Evolutionary conservation across 1,140 invertebrate genomes (phyloP).

Genomic region (Pentalonia nigronervosa): DNA sequence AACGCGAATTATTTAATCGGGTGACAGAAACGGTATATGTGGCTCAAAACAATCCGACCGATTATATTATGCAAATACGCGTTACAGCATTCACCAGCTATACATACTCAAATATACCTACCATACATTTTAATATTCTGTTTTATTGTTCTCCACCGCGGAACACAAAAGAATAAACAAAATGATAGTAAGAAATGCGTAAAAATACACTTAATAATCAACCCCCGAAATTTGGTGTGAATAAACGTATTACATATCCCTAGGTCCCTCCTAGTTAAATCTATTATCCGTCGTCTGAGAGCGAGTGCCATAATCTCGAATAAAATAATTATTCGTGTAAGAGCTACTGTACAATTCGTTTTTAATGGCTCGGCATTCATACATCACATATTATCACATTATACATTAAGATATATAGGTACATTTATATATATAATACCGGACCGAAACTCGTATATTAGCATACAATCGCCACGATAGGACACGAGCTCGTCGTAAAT

Average conservation of each 20-base stretch:
- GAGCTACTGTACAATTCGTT: background rate
- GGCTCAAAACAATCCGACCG: too few species aligned
- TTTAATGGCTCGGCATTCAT: background rate
- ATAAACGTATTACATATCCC: too few species aligned
- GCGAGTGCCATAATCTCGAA: background rate
- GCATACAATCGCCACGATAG: conserved; percentile 8
- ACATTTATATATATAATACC: too few species aligned
- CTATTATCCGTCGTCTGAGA: background rate
- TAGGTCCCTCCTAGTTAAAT: too few species aligned
- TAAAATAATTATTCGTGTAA: background rate
- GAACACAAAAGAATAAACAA: background rate
- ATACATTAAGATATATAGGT: background rate
- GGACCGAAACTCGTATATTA: background rate
- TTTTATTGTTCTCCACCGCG: background rate
- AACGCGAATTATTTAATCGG: too few species aligned
- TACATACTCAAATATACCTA: too few species aligned
- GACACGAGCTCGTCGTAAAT: background rate
- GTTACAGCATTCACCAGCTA: too few species aligned
- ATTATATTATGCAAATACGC: background rate
- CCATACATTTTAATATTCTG: too few species aligned
- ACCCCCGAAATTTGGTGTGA: background rate
- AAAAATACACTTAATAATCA: background rate
- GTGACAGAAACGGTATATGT: too few species aligned
- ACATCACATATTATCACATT: background rate
- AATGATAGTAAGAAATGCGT: background rate